Evolutionary conservation across 2,888 invertebrate genomes (phyloP).

Genomic region (Acanthopleura granulata): DNA sequence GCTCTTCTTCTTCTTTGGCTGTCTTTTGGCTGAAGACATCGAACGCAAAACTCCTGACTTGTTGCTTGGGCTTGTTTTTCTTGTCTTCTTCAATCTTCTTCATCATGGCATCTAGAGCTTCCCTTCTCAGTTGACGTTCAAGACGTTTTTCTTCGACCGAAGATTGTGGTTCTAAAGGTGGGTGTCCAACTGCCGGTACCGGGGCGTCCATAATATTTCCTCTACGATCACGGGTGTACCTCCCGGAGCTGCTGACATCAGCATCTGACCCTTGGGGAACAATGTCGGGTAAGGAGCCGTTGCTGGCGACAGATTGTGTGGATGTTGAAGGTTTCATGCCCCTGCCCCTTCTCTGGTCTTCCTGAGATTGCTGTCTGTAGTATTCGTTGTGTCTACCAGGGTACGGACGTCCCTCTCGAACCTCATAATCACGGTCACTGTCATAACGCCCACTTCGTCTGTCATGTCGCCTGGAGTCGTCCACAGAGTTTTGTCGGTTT

Average conservation of each 20-base stretch:
- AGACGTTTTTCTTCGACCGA: slow-evolving; percentile 10
- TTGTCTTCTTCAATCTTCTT: slow-evolving; percentile 7
- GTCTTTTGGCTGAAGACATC: slow-evolving; percentile 3
- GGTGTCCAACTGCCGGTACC: slow-evolving; percentile 35
- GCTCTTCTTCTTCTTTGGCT: slow-evolving; percentile 1
- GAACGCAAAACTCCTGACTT: background rate
- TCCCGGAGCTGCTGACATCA: background rate
- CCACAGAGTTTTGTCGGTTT: slow-evolving; percentile 48
- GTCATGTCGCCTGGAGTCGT: slow-evolving; percentile 45
- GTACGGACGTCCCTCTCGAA: slow-evolving; percentile 8
- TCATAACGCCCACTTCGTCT: slow-evolving; percentile 34
- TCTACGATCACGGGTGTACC: background rate
- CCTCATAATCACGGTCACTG: slow-evolving; percentile 4
- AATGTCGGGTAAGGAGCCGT: background rate
- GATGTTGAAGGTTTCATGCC: slow-evolving; percentile 7
- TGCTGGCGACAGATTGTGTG: slow-evolving; percentile 14
- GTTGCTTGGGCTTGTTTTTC: background rate
- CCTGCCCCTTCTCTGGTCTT: slow-evolving; percentile 11
- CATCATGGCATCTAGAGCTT: background rate
- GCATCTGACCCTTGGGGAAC: background rate
- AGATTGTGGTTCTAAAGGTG: slow-evolving; percentile 36
- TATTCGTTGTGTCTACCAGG: background rate
- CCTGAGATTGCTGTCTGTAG: slow-evolving; percentile 16
- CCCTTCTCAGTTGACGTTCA: background rate
- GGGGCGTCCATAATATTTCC: slow-evolving; percentile 37